These are phyloP conservation scores for Panorpa germanica DNA, from an alignment of 2,888 invertebrate genomes.

Conservation along the genomic window DNA sequence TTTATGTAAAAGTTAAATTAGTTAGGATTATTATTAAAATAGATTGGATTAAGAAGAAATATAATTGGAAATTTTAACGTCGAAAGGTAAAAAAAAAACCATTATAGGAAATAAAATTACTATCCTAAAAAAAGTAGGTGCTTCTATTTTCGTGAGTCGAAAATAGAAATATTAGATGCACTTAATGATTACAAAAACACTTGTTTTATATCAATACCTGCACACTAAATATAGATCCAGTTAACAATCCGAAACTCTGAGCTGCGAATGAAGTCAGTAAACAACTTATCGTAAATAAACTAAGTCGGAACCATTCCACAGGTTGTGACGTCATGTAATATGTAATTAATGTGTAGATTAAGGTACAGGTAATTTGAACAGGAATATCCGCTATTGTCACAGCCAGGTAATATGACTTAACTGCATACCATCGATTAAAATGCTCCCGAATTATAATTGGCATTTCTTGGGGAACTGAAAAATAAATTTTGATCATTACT, in stretches of 20 bases:
- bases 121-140: background rate
- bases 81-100: slow-evolving; percentile 1
- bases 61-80: background rate
- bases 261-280: slow-evolving; percentile 66
- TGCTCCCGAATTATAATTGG: slow-evolving; percentile 65
- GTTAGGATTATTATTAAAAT: too few relatives aligned
- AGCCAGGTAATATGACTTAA: slow-evolving; percentile 65
- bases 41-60: slow-evolving; percentile 9
- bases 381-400: slow-evolving; percentile 66
- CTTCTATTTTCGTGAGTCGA: background rate
- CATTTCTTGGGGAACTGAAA: slow-evolving; percentile 65
- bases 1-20: too few relatives aligned
- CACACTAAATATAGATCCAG: slow-evolving; percentile 64
- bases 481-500: too few relatives aligned
- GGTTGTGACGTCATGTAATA: slow-evolving; percentile 82
- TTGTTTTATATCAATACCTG: too few relatives aligned
- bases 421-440: slow-evolving; percentile 79
- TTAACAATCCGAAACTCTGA: slow-evolving; percentile 67
- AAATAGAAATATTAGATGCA: slow-evolving; percentile 2
- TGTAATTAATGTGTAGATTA: slow-evolving; percentile 55
- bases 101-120: background rate
- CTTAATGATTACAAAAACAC: slow-evolving; percentile 8
- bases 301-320: slow-evolving; percentile 48
- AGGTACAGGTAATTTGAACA: slow-evolving; percentile 55
- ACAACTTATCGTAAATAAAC: slow-evolving; percentile 49